Evolutionary conservation across 1,140 invertebrate genomes (phyloP).

Genomic region (Phenacoccus solenopsis): DNA sequence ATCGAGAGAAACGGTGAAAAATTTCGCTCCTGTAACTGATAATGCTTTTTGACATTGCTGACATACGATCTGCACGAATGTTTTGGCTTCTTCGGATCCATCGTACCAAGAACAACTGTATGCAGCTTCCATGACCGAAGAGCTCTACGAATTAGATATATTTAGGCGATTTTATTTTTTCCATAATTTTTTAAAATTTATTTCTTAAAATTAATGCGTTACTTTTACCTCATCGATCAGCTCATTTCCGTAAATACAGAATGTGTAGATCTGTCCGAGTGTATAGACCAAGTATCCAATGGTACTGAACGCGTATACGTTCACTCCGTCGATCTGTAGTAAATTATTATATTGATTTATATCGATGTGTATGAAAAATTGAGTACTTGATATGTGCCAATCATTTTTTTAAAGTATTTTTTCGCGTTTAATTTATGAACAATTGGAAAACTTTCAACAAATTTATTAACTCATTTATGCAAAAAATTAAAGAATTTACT

Average conservation of each 20-base stretch:
- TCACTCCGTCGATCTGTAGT: slow-evolving; percentile 52
- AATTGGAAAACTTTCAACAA: too few species aligned
- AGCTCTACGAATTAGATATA: slow-evolving; percentile 44
- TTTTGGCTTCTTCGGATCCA: slow-evolving; percentile 73
- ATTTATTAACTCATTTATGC: too few species aligned
- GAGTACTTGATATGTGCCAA: too few species aligned
- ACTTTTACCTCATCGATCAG: slow-evolving; percentile 64
- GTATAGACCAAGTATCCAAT: slow-evolving; percentile 65
- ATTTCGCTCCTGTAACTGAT: slow-evolving; percentile 73
- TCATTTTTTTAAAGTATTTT: too few species aligned
- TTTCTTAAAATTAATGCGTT: background rate
- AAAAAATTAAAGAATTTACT: too few species aligned
- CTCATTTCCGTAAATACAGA: slow-evolving; percentile 71
- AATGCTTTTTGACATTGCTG: slow-evolving; percentile 77
- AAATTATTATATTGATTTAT: slow-evolving; percentile 13
- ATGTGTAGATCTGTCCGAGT: slow-evolving; percentile 66
- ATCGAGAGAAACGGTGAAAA: slow-evolving; percentile 73
- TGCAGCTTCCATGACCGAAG: slow-evolving; percentile 76
- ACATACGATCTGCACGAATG: slow-evolving; percentile 78
- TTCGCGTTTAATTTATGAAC: too few species aligned
- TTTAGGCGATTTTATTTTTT: background rate
- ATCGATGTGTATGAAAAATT: too few species aligned
- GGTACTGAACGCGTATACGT: slow-evolving; percentile 58
- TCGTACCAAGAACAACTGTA: slow-evolving; percentile 81
- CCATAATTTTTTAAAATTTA: background rate